Base-by-base conservation (phyloP, 2,113 vertebrate genomes). In the Verasper variegatus region DNA sequence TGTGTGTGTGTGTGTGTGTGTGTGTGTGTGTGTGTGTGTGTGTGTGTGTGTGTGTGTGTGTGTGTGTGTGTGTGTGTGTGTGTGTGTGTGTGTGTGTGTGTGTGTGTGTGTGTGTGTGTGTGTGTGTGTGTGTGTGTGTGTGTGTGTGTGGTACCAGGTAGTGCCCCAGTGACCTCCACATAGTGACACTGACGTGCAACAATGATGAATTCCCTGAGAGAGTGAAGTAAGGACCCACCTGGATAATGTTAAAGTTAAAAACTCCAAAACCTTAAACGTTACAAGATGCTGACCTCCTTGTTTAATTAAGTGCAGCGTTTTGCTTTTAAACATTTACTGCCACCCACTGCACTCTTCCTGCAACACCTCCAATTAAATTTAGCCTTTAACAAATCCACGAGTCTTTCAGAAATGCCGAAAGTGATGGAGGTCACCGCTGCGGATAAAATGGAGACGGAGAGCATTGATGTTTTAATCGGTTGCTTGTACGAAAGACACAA, bases 251-350 rank as follows among this genome's bases (percentile, higher is more conserved):
- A 89, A 62, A 86, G 67, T 62, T 65, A 78, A 76, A 89, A 84
- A 78, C 73, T 86, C 61, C 57, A 79, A 87, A 87, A 89, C 77
- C 64, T 86, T 92, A 92, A 92, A 90, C 81, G 88, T 89, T 94
- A 66, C 87, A 92, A 88, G 86, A 93, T 88, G 91, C 74, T 89
- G 86, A 91, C 81, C 86, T 84, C 79, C 83, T 88, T 88, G 85
- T 91, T 91, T 93, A 91, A 92, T 91, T 92, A 92, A 89, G 88
- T 87, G 89, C 89, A 91, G 81, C 74, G 20, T 87, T 85, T 80
- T 66, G 82, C 76, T 89, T 91, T 92, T 85, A 90, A 91, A 92
- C 68, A 76, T 88, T 85, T 90, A 86, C 83, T 80, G 45, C 84
- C 81, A 74, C 77, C 81, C 86, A 88, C 77, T 83, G 89, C 67